Base-by-base conservation (phyloP, 2,888 invertebrate species). In the Nebria salina region DNA sequence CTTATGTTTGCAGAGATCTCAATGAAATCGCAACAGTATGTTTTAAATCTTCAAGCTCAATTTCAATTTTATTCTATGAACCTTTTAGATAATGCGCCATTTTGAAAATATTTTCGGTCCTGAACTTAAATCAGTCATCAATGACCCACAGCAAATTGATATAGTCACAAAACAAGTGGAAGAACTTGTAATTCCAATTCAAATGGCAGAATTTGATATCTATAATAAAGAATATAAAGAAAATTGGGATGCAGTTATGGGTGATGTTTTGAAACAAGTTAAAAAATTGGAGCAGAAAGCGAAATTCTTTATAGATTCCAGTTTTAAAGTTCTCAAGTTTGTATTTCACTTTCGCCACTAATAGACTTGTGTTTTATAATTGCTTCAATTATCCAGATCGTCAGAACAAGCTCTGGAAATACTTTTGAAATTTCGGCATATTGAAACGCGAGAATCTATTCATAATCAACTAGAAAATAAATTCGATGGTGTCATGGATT, bases 121-220 rank as follows among this genome's bases (percentile, higher is more conserved):
- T 0, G 96, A 97, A 85, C 89, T 98, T 2, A 96, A 96, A 86
- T 94, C 96, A 0, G 95, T 97, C 54, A 95, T 97, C 64, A 94
- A 93, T 83, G 96, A 97, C 87, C 96, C 97, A 0, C 93, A 95
- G 9, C 94, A 95, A 85, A 95, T 98, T 74, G 97, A 97, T 86
- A 93, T 94, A 83, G 94, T 97, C 4, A 91, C 96, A 20, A 94
- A 95, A 83, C 93, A 95, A 82, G 95, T 97, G 0, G 94, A 94
- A 85, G 93, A 93, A 77, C 90, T 97, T 34, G 92, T 96, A 0
- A 91, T 92, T 75, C 95, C 96, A 1, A 93, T 96, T 34, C 90
- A 94, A 65, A 92, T 93, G 83, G 92, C 96, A 0, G 95, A 95
- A 86, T 97, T 96, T 87, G 96, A 97, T 86, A 92, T 97, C 11